Conservation (phyloP, 2,113 vertebrate genomes). For the Anolis carolinensis region DNA sequence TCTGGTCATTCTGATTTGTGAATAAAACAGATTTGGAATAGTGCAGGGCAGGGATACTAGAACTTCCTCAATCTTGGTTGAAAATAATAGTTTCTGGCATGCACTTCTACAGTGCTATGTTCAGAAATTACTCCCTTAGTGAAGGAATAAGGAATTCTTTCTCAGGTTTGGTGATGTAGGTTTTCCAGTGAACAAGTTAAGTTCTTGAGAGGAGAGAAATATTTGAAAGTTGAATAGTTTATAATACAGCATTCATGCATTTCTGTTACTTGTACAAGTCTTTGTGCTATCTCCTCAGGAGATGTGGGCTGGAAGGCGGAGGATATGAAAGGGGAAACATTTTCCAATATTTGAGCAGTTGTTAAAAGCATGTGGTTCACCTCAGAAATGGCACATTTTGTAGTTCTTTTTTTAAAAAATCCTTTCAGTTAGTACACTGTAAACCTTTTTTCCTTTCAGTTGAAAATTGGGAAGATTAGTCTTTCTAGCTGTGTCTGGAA, state of each 20-base stretch:
- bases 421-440: slow-evolving; percentile 51
- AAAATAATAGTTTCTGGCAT: not conserved
- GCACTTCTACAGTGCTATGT: not conserved
- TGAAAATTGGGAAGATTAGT: slow-evolving; percentile 59
- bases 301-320: not conserved
- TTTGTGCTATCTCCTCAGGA: slow-evolving; percentile 2
- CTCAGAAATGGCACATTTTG: slow-evolving; percentile 49
- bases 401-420: slow-evolving; percentile 27
- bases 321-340: slow-evolving; percentile 9
- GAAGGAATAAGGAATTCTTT: not conserved
- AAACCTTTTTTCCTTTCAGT: slow-evolving; percentile 19
- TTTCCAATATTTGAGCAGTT: not conserved
- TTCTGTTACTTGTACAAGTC: not conserved
- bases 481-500: slow-evolving; percentile 64
- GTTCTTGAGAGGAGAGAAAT: slow-evolving; percentile 15
- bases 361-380: slow-evolving; percentile 4
- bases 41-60: not conserved
- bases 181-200: not conserved
- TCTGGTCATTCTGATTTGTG: not conserved
- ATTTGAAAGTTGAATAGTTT: slow-evolving; percentile 3
- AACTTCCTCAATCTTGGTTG: not conserved
- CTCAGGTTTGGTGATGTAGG: not conserved
- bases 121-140: not conserved
- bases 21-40: not conserved
- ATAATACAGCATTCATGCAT: slow-evolving; percentile 12